Conservation (phyloP, 2,888 invertebrate genomes). For the Lordiphosa fenestrarum region DNA sequence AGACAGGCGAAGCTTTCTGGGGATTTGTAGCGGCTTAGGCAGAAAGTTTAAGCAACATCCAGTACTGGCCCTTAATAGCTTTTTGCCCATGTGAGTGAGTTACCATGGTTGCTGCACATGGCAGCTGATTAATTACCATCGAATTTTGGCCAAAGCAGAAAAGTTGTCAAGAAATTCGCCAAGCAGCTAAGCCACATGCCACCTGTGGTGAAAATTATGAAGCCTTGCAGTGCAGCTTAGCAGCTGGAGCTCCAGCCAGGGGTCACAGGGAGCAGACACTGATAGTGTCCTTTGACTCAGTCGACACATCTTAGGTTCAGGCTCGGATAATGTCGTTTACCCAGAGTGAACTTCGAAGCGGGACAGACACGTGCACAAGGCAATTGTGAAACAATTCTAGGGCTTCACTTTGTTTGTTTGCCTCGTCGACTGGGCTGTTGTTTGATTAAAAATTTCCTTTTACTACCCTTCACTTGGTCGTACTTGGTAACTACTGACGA, state of each 20-base stretch:
- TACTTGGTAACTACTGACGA: conserved; percentile 57
- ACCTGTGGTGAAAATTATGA: conserved; percentile 67
- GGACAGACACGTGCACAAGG: conserved; percentile 37
- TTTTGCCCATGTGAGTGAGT: conserved; percentile 8
- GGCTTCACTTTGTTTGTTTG: conserved; percentile 51
- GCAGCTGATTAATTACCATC: conserved; percentile 39
- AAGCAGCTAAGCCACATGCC: conserved; percentile 28
- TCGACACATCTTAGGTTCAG: conserved; percentile 23
- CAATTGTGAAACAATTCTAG: conserved; percentile 60
- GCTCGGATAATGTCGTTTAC: conserved; percentile 34
- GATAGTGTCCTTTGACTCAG: conserved; percentile 32
- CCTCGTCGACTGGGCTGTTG: conserved; percentile 28
- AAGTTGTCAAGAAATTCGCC: conserved; percentile 21
- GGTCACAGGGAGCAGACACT: conserved; percentile 6
- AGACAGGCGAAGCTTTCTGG: conserved; percentile 59
- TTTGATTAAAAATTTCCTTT: conserved; percentile 67
- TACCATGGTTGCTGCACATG: conserved; percentile 18
- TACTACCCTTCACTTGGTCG: conserved; percentile 23
- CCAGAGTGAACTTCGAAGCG: background rate
- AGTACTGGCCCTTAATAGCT: conserved; percentile 20
- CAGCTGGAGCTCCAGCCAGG: conserved; percentile 4
- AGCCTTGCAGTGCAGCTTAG: conserved; percentile 59
- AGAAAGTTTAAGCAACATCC: conserved; percentile 62
- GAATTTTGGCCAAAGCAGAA: conserved; percentile 1
- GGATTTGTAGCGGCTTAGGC: conserved; percentile 66